These are phyloP conservation scores for Caranx melampygus DNA, from an alignment of 2,113 vertebrate species.

Conservation along the genomic window DNA sequence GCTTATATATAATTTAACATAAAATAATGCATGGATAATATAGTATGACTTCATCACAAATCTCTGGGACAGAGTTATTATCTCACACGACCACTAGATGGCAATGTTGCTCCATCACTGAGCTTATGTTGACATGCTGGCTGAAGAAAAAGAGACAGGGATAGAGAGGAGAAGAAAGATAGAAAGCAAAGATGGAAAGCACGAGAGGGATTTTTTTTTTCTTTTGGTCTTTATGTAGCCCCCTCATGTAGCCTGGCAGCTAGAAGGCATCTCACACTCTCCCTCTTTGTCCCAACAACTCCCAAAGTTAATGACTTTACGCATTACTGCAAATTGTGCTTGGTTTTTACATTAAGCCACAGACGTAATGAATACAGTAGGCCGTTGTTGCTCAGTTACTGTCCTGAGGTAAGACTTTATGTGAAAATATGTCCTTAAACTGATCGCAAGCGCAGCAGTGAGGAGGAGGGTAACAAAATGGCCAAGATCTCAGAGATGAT, in stretches of 20 bases:
- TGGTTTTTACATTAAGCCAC: conserved; percentile 80
- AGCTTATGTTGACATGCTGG: conserved; percentile 22
- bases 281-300: conserved; percentile 79
- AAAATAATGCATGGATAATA: conserved; percentile 72
- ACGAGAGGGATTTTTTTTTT: conserved; percentile 57
- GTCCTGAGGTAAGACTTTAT: conserved; percentile 75
- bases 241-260: conserved; percentile 71
- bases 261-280: conserved; percentile 76
- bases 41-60: conserved; percentile 51
- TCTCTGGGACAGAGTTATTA: conserved; percentile 14
- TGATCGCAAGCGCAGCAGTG: conserved; percentile 64
- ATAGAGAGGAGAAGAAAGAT: conserved; percentile 58
- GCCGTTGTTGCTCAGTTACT: conserved; percentile 65
- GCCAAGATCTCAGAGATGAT: conserved; percentile 43
- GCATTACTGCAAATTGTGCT: conserved; percentile 81
- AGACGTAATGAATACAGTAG: conserved; percentile 81
- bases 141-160: conserved; percentile 50
- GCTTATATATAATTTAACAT: conserved; percentile 71
- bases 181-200: conserved; percentile 66
- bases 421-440: conserved; percentile 70
- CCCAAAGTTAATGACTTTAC: conserved; percentile 84
- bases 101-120: conserved; percentile 76
- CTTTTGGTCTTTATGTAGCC: conserved; percentile 72
- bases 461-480: conserved; percentile 67
- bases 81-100: conserved; percentile 69